These are phyloP conservation scores for Aphidoletes aphidimyza DNA, from an alignment of 2,888 invertebrate genomes.

Conservation along the genomic window DNA sequence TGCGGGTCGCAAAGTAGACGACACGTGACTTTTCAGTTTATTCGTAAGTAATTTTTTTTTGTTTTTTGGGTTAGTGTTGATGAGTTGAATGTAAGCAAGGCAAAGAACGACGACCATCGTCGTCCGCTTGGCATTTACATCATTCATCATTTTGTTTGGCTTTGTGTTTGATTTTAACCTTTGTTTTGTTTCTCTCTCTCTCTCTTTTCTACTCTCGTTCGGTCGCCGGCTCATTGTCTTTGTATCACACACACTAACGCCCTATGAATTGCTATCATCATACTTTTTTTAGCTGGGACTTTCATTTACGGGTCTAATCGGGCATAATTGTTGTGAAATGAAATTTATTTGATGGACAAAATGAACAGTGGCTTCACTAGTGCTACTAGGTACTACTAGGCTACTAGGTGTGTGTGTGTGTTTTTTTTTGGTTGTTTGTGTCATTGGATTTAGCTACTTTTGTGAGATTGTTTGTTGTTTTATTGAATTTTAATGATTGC, in stretches of 20 bases:
- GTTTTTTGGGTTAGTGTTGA: conserved; percentile 43
- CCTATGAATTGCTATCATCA: not conserved
- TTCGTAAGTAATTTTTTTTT: conserved; percentile 50
- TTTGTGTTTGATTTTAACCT: conserved; percentile 36
- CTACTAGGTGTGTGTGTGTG: conserved; percentile 40
- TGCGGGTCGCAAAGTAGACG: conserved; percentile 40
- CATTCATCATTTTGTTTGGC: conserved; percentile 52
- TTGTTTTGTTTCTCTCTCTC: conserved; percentile 5
- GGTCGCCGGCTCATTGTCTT: not conserved
- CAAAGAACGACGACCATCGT: not conserved
- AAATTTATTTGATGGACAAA: conserved; percentile 36
- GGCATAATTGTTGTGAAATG: not conserved
- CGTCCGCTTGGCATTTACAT: not conserved
- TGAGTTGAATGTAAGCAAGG: not conserved
- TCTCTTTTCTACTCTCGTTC: not conserved
- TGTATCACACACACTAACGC: conserved; percentile 38
- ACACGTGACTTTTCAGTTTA: conserved; percentile 52
- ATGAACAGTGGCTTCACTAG: too few relatives aligned
- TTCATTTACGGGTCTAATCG: conserved; percentile 11
- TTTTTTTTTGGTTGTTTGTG: not conserved
- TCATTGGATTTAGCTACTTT: not conserved
- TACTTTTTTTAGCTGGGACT: not conserved
- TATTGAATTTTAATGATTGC: conserved; percentile 11
- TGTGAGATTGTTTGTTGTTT: not conserved
- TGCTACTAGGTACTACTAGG: conserved; percentile 58